Conservation (phyloP, 2,797 vertebrate species). For the Ptychadena robeensis region DNA sequence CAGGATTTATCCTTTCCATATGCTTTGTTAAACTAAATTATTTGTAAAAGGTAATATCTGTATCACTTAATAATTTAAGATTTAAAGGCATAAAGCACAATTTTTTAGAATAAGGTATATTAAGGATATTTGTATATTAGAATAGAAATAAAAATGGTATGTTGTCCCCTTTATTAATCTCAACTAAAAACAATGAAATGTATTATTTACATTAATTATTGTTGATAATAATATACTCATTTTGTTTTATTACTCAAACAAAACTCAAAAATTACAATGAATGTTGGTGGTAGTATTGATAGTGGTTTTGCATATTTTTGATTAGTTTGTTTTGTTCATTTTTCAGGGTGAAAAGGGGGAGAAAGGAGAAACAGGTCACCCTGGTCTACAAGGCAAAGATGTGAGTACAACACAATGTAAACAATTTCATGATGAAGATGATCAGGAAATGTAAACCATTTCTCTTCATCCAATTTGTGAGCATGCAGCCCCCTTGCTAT, state of each 20-base stretch:
- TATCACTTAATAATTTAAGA: neutral
- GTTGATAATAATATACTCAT: no score
- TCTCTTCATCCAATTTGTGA: no score
- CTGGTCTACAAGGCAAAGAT: conserved; percentile 73
- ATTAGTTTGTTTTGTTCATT: neutral
- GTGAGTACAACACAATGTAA: conserved; percentile 66
- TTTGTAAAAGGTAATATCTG: neutral
- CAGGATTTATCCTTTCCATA: neutral
- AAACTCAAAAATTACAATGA: no score
- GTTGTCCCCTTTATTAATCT: no score
- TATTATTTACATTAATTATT: no score
- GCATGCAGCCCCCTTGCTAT: no score
- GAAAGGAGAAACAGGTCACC: conserved; percentile 71
- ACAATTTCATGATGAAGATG: no score
- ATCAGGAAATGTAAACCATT: no score
- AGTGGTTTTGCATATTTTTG: neutral
- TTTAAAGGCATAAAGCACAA: neutral
- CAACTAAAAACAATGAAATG: no score
- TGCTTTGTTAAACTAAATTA: neutral
- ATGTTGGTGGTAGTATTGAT: neutral
- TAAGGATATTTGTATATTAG: neutral
- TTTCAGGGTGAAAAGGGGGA: conserved; percentile 77
- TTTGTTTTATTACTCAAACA: no score
- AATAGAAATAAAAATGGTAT: no score
- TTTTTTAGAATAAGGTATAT: neutral